Evolutionary conservation across 2,888 invertebrate genomes (phyloP).

Genomic region (Cylloceria caligata): DNA sequence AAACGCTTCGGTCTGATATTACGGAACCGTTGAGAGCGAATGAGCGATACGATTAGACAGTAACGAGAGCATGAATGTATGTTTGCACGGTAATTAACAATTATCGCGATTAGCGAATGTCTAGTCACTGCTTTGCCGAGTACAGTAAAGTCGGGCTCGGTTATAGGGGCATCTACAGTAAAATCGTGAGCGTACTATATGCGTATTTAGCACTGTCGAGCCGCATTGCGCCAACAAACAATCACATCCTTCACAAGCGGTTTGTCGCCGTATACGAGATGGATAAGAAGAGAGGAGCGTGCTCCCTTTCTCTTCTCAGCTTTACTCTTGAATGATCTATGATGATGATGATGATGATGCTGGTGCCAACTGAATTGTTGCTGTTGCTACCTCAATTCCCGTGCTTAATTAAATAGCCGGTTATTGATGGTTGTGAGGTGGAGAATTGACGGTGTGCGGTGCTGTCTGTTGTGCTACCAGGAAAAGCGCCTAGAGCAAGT

Average conservation of each 20-base stretch:
- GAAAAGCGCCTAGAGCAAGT: conserved; percentile 20
- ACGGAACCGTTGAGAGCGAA: conserved; percentile 15
- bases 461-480: conserved; percentile 3
- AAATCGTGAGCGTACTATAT: conserved; percentile 1
- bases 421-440: conserved; percentile 67
- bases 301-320: not conserved
- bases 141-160: not conserved
- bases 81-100: conserved; percentile 67
- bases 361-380: not conserved
- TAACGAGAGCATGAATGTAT: conserved; percentile 48
- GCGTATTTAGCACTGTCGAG: conserved; percentile 19
- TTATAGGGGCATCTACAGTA: conserved; percentile 2
- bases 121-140: conserved; percentile 20
- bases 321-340: conserved; percentile 11
- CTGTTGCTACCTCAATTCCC: conserved; percentile 17
- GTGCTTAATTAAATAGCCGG: conserved; percentile 75
- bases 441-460: conserved; percentile 13
- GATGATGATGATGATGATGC: conserved; percentile 11
- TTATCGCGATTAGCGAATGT: conserved; percentile 64
- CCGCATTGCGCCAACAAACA: conserved; percentile 54
- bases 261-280: not conserved
- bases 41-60: conserved; percentile 9
- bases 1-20: conserved; percentile 11
- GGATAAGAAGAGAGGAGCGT: not conserved
- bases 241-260: not conserved